phyloP scores from a whole-genome alignment of 2,113 vertebrate genomes.

The Saimiri boliviensis region DNA sequence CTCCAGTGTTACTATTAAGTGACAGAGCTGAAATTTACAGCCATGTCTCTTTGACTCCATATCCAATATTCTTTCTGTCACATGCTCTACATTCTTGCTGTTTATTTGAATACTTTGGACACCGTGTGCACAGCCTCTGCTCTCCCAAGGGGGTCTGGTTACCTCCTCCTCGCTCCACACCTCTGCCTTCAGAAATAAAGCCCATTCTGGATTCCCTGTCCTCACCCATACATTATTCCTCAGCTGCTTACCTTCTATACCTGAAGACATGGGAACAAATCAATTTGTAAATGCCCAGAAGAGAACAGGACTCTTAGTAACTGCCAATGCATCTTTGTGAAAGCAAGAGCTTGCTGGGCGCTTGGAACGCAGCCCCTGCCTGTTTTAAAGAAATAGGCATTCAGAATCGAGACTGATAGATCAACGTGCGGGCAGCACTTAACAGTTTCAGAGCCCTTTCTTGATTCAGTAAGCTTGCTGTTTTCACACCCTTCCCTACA shows the following conservation, averaged over 20 bases:
- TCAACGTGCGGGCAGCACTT: not conserved
- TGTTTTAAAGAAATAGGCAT: not conserved
- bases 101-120: not conserved
- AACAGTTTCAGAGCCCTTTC: not conserved
- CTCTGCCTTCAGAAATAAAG: not conserved
- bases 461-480: not conserved
- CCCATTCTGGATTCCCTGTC: not conserved
- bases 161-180: not conserved
- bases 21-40: not conserved
- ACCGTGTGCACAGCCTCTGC: not conserved
- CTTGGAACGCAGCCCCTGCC: slow-evolving; percentile 24
- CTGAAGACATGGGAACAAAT: slow-evolving; percentile 52
- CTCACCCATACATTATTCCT: not conserved
- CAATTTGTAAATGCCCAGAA: slow-evolving; percentile 44
- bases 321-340: slow-evolving; percentile 46
- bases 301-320: slow-evolving; percentile 32
- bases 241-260: slow-evolving; percentile 36
- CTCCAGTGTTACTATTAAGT: not conserved
- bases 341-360: slow-evolving; percentile 1
- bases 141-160: rapidly evolving
- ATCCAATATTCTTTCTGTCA: not conserved
- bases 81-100: not conserved
- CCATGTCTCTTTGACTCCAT: not conserved
- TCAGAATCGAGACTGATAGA: not conserved
- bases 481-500: not conserved